Percentiles rank a stretch among this genome's conserved stretches.
Conservation (phyloP, 2,888 invertebrate species). For the Tridacna gigas region DNA sequence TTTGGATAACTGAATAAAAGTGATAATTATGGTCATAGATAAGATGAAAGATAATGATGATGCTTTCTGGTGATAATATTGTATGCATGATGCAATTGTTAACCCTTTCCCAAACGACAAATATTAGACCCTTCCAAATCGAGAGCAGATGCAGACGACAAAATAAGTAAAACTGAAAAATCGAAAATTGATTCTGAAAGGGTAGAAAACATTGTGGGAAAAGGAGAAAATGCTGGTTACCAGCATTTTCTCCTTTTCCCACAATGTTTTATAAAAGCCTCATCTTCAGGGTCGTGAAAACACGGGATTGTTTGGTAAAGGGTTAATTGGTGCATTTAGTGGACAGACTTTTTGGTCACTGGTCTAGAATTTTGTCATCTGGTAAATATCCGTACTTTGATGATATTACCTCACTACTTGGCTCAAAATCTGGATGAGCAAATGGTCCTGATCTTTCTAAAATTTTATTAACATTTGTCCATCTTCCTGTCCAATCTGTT, state of each 20-base stretch:
- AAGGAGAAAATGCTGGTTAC: neutral
- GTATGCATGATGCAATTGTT: neutral
- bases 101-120: neutral
- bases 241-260: neutral
- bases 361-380: too few relatives aligned
- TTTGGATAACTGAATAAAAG: too few relatives aligned
- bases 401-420: constrained; percentile 89
- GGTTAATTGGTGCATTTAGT: neutral
- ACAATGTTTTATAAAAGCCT: neutral
- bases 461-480: constrained; percentile 93
- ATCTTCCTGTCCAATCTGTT: constrained; percentile 86
- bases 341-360: neutral
- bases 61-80: too few relatives aligned
- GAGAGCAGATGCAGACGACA: too few relatives aligned
- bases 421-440: constrained; percentile 95
- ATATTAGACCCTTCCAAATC: neutral
- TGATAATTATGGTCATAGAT: too few relatives aligned
- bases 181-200: too few relatives aligned
- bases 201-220: neutral
- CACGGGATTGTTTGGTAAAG: neutral
- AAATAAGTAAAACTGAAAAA: too few relatives aligned
- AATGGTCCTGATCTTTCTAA: constrained; percentile 96
- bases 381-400: neutral
- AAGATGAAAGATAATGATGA: too few relatives aligned
- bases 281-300: neutral